Conservation (phyloP, 2,888 invertebrate genomes). For the Agonopterix heracliana region DNA sequence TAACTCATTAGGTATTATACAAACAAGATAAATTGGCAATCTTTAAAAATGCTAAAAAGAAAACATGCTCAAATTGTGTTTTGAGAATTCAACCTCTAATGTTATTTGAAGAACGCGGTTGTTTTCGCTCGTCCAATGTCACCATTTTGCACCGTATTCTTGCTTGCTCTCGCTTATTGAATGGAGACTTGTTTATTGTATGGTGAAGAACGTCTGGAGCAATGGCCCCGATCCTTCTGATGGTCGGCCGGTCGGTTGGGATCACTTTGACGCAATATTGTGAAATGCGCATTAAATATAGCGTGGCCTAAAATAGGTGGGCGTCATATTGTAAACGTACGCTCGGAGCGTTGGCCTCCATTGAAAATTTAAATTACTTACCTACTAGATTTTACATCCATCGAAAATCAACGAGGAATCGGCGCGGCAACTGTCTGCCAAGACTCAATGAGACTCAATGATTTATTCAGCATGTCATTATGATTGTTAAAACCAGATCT, state of each 20-base stretch:
- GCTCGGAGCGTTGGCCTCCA: conserved; percentile 49
- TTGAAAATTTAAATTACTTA: conserved; percentile 35
- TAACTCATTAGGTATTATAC: too few species aligned
- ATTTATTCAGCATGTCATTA: too few species aligned
- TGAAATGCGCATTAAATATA: conserved; percentile 50
- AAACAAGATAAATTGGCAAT: too few species aligned
- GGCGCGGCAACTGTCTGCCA: too few species aligned
- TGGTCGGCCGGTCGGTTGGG: conserved; percentile 12
- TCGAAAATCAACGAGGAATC: neutral
- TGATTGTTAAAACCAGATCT: too few species aligned
- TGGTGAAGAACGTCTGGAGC: neutral
- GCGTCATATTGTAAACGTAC: conserved; percentile 49
- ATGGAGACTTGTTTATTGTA: conserved; percentile 4
- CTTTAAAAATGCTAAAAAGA: too few species aligned
- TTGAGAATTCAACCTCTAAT: conserved; percentile 26
- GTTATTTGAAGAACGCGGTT: conserved; percentile 17
- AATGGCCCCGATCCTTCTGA: neutral
- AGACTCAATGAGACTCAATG: too few species aligned
- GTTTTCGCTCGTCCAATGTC: conserved; percentile 36
- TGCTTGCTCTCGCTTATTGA: conserved; percentile 15
- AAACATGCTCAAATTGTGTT: neutral
- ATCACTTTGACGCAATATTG: conserved; percentile 41
- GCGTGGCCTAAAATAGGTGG: conserved; percentile 58
- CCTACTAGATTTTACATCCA: conserved; percentile 1
- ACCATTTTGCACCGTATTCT: conserved; percentile 29